These are phyloP conservation scores for Caerostris darwini DNA, from an alignment of 1,140 invertebrate genomes.

Conservation along the genomic window DNA sequence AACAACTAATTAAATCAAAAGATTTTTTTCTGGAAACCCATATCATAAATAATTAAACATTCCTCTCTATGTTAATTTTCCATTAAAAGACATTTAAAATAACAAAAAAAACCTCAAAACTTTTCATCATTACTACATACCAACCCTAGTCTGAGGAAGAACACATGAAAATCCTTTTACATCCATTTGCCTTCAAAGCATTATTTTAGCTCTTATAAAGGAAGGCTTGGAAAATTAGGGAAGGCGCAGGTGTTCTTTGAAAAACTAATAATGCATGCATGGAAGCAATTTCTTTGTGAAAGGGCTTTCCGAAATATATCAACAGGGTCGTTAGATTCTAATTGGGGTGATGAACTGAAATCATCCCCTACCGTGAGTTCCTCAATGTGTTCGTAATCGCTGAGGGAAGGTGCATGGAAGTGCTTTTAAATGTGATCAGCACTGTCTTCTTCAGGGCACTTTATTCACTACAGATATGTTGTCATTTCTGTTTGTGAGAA, in stretches of 20 bases:
- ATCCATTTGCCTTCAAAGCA: neutral
- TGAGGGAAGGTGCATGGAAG: neutral
- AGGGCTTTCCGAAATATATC: neutral
- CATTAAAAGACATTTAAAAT: no score
- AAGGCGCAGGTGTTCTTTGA: slow-evolving; percentile 9
- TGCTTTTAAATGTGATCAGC: no score
- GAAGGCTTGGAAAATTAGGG: neutral
- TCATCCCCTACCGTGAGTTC: neutral
- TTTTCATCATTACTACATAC: neutral
- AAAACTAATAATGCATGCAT: slow-evolving; percentile 1
- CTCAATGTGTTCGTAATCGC: neutral
- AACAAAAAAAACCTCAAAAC: no score
- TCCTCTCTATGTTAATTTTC: no score
- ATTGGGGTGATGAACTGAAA: slow-evolving; percentile 8
- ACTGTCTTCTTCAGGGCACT: no score
- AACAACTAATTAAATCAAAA: no score
- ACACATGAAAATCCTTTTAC: neutral
- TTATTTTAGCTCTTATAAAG: neutral
- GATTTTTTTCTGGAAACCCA: no score
- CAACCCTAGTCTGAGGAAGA: neutral
- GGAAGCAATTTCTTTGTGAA: neutral
- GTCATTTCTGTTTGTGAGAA: neutral
- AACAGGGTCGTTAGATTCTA: slow-evolving; percentile 30
- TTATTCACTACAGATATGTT: neutral
- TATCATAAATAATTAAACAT: no score